Percentiles rank a stretch among this genome's conserved stretches.
Evolutionary conservation across 2,888 invertebrate genomes (phyloP).

Genomic region (Neria commutata): DNA sequence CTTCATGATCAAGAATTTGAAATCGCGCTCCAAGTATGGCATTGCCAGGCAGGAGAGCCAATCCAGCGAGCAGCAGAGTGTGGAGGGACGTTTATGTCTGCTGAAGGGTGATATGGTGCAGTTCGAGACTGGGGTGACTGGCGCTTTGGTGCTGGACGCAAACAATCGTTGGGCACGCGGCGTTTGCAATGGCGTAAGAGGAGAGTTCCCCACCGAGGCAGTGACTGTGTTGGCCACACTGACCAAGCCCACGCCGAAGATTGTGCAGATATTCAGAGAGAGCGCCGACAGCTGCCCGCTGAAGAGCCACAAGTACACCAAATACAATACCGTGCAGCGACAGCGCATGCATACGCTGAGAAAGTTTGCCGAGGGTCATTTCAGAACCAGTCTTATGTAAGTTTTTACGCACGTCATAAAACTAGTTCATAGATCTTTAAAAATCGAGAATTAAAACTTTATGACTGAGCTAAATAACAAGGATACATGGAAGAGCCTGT

Average conservation of each 20-base stretch:
- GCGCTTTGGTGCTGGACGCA: constrained; percentile 70
- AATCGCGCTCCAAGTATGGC: constrained; percentile 82
- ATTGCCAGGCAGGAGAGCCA: constrained; percentile 74
- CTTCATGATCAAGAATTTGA: constrained; percentile 84
- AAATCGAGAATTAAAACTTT: no score
- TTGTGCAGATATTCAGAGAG: constrained; percentile 71
- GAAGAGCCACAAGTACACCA: constrained; percentile 62
- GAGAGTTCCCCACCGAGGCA: constrained; percentile 85
- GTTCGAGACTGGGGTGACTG: constrained; percentile 75
- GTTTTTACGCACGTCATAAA: no score
- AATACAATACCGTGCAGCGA: constrained; percentile 67
- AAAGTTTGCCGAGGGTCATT: constrained; percentile 82
- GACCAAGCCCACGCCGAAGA: constrained; percentile 72
- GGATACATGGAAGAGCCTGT: no score
- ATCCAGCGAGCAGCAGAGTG: constrained; percentile 59
- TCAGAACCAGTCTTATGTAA: constrained; percentile 63
- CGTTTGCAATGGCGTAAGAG: constrained; percentile 72
- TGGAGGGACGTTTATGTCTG: constrained; percentile 66
- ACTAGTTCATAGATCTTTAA: neutral
- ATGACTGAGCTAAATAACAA: no score
- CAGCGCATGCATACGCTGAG: constrained; percentile 82
- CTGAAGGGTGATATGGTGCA: constrained; percentile 83
- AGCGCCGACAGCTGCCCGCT: constrained; percentile 60
- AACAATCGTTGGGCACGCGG: constrained; percentile 75
- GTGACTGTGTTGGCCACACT: constrained; percentile 87